Evolutionary conservation across 2,888 invertebrate species (phyloP), one percentile per base, ranked within the genome.

Genomic region (Calliphora vomitoria): DNA sequence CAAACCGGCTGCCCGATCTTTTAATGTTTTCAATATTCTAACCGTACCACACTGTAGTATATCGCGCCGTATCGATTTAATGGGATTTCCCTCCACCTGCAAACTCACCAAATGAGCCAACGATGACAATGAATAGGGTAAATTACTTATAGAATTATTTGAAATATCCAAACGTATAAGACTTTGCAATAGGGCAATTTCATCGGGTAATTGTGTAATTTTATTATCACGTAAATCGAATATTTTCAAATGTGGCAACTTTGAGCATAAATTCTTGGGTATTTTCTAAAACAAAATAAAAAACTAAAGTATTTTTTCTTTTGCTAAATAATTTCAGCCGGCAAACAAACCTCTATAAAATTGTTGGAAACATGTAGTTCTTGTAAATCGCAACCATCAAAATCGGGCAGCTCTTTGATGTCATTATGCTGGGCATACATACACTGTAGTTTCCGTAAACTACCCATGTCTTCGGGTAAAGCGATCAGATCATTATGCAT

Each of bases 311-410:
- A 68, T 64, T 84, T 80, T 18, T 60, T 55, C 69, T 11, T 41
- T 53, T 71, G 0, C 3, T 13, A 4, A 4, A 50, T 20, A 8
- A 76, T 35, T 25, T 0, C 5, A 76, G 96, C 35, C 1, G 6
- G n/a, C 60, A 72, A 60, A 83, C 82, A 6, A 76, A 97, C 97
- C 94, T 95, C 95, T 84, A 98, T 96, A 89, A 94, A 95, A 94
- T 98, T 98, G 93, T 97, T 97, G 76, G 97, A 96, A 90, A 98
- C 94, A 93, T 97, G 96, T 79, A 98, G 94, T 94, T 98, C 97
- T 93, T 96, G 96, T 15, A 98, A 94, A 69, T 95, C 95, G 92
- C 97, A 98, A 72, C 97, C 96, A 90, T 95, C 95, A 88, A 98
- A 96, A 91, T 96, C 95, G 0, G 98, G 98, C 86, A 98, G 94